These are phyloP conservation scores for Enhydra lutris DNA, from an alignment of 2,113 vertebrate species.

Conservation along the genomic window DNA sequence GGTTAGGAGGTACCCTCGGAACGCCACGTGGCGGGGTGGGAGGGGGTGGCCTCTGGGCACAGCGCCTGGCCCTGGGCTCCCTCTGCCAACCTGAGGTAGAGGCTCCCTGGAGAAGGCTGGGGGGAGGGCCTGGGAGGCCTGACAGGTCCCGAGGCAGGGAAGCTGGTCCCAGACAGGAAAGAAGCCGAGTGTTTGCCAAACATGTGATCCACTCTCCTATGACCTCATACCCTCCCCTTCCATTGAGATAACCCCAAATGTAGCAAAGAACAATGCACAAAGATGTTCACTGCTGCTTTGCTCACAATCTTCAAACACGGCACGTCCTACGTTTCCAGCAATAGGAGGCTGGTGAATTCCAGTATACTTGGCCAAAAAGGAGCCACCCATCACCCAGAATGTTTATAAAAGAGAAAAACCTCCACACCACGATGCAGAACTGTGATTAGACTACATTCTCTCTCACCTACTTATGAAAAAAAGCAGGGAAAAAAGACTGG, in stretches of 20 bases:
- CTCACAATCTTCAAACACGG: neutral
- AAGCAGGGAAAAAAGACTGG: neutral
- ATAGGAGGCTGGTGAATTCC: neutral
- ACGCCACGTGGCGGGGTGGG: accelerated
- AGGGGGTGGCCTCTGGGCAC: neutral
- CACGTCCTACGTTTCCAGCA: neutral
- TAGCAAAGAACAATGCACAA: neutral
- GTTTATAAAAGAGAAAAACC: neutral
- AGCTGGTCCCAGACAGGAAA: neutral
- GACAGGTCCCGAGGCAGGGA: neutral
- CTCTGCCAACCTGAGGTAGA: neutral
- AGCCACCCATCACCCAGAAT: neutral
- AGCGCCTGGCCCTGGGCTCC: neutral
- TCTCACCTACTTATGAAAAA: neutral
- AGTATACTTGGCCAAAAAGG: neutral
- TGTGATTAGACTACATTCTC: accelerated
- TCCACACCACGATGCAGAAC: neutral
- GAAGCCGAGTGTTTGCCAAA: neutral
- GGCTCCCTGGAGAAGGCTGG: neutral
- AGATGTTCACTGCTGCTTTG: neutral
- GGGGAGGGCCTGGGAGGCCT: neutral
- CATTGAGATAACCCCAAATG: no score
- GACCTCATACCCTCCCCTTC: neutral
- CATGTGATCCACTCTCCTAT: no score
- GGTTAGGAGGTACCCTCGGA: conserved; percentile 17